Percentiles rank a stretch among this genome's conserved stretches.
Conservation (phyloP, 2,113 vertebrate species). For the Fukomys damarensis region DNA sequence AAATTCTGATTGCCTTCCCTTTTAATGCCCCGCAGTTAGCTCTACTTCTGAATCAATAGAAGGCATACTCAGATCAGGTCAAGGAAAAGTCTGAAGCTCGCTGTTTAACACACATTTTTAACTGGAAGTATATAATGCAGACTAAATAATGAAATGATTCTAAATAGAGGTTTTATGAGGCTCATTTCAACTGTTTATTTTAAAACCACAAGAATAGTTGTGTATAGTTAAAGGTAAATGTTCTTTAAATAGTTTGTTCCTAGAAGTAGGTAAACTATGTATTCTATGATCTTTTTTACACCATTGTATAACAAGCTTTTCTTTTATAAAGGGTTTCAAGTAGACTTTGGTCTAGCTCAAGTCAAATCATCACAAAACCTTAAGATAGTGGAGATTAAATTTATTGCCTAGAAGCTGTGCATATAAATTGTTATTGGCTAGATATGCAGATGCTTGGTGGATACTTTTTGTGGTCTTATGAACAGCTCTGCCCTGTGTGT, state of each 20-base stretch:
- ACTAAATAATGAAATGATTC: conserved; percentile 49
- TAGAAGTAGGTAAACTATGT: conserved; percentile 3
- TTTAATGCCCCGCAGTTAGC: neutral
- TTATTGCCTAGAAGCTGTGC: neutral
- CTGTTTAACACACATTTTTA: conserved; percentile 49
- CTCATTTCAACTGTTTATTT: conserved; percentile 50
- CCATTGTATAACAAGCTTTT: conserved; percentile 59
- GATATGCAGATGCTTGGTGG: neutral
- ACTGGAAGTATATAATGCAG: neutral
- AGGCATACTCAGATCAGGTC: neutral
- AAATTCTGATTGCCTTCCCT: conserved; percentile 41
- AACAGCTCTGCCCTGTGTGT: neutral
- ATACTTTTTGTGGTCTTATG: conserved; percentile 49
- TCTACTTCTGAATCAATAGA: conserved; percentile 40
- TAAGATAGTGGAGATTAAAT: conserved; percentile 10
- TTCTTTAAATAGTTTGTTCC: conserved; percentile 13
- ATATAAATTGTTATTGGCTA: conserved; percentile 15
- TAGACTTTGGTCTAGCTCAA: conserved; percentile 55
- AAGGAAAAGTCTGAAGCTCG: conserved; percentile 33
- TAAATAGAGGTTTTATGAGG: conserved; percentile 25
- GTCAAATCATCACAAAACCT: conserved; percentile 20
- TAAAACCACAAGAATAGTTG: conserved; percentile 49
- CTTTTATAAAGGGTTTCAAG: conserved; percentile 45
- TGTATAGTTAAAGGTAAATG: conserved; percentile 53
- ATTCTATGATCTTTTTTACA: conserved; percentile 3